These are phyloP conservation scores for Echinops telfairi DNA, from an alignment of 2,113 vertebrate genomes.

Conservation along the genomic window DNA sequence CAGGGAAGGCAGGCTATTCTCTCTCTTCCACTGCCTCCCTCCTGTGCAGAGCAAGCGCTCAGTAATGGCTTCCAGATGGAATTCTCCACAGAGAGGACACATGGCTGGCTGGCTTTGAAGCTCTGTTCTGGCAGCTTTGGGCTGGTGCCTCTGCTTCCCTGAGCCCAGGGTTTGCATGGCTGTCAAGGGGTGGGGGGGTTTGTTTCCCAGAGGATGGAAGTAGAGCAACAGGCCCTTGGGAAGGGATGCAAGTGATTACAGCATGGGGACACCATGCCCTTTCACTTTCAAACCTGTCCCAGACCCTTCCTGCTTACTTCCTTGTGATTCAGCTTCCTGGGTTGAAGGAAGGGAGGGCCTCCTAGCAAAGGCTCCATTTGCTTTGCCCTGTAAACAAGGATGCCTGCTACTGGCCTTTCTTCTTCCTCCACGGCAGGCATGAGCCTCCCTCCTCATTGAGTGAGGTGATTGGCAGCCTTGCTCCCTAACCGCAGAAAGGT, in stretches of 20 bases:
- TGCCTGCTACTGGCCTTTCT: not conserved
- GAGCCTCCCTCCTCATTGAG: not conserved
- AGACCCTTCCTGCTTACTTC: not conserved
- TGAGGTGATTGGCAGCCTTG: too few relatives aligned
- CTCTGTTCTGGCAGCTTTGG: not conserved
- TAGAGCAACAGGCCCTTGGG: not conserved
- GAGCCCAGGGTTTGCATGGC: not conserved
- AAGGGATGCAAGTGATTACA: rapidly evolving
- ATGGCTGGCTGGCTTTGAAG: too few relatives aligned
- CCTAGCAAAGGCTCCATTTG: not conserved
- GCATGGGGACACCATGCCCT: not conserved
- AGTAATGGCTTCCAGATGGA: not conserved
- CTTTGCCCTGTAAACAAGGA: not conserved
- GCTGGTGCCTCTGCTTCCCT: not conserved
- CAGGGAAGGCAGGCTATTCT: not conserved
- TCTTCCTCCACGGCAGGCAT: not conserved
- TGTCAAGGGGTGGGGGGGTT: not conserved
- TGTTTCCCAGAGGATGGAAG: rapidly evolving
- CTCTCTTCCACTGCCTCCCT: not conserved
- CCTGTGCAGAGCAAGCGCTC: not conserved
- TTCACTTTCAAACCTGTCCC: not conserved
- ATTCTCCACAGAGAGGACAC: not conserved
- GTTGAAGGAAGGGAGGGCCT: not conserved
- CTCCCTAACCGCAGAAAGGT: too few relatives aligned
- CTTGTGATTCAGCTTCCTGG: not conserved